Evolutionary conservation across 2,113 vertebrate species (phyloP).

Genomic region (Trematomus loennbergii): DNA sequence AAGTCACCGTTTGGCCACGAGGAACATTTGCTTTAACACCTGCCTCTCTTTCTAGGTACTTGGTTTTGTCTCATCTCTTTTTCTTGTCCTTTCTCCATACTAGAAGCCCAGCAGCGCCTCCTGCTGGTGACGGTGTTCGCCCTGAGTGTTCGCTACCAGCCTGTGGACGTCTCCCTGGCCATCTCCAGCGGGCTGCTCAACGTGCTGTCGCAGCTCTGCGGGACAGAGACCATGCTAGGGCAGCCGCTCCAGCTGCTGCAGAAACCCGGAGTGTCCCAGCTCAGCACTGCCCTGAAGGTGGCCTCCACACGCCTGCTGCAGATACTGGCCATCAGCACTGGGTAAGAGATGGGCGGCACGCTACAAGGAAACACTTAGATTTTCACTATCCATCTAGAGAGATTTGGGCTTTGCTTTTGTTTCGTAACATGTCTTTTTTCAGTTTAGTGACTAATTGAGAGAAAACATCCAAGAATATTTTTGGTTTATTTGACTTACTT

Average conservation of each 20-base stretch:
- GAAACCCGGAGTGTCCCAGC: constrained; percentile 94
- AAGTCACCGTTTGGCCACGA: too few species aligned
- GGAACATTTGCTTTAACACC: neutral
- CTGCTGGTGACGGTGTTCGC: constrained; percentile 97
- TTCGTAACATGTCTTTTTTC: too few species aligned
- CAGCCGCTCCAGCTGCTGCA: constrained; percentile 94
- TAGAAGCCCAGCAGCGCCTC: constrained; percentile 97
- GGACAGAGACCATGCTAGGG: constrained; percentile 95
- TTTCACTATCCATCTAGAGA: too few species aligned
- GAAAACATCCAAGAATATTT: too few species aligned
- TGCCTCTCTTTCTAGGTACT: too few species aligned
- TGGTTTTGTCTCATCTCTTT: neutral
- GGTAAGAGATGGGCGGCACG: constrained; percentile 81
- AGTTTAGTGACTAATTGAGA: too few species aligned
- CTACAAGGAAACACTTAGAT: too few species aligned
- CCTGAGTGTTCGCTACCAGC: constrained; percentile 96
- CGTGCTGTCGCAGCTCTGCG: constrained; percentile 95
- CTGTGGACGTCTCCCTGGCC: constrained; percentile 95
- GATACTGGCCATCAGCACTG: constrained; percentile 97
- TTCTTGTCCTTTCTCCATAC: neutral
- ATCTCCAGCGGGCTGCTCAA: constrained; percentile 96
- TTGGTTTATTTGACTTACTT: too few species aligned
- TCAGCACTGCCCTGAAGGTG: constrained; percentile 96
- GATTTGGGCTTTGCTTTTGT: too few species aligned
- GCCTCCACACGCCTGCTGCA: constrained; percentile 96